phyloP scores from a whole-genome alignment of 1,140 invertebrate species.

The Maconellicoccus hirsutus region DNA sequence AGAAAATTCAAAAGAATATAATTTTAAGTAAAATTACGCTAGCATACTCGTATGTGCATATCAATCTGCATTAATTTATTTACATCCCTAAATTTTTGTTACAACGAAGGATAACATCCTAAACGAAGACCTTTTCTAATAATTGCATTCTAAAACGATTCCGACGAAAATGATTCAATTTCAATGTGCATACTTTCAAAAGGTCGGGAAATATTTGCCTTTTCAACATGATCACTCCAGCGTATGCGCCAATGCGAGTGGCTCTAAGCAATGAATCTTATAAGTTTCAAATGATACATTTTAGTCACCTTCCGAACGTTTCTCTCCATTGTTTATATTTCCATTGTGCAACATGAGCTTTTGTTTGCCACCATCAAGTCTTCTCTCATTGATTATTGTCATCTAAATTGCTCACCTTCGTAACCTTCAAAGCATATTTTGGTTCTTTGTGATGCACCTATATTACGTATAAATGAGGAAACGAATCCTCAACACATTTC shows the following conservation, averaged over 20 bases:
- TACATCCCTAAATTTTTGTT: too few species aligned
- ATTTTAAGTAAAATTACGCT: too few species aligned
- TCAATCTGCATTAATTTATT: too few species aligned
- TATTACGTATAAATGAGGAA: too few species aligned
- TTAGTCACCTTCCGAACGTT: neutral
- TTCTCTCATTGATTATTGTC: neutral
- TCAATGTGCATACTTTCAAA: neutral
- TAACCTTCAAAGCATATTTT: neutral
- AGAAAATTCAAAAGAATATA: too few species aligned
- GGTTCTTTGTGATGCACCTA: neutral
- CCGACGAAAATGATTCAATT: neutral
- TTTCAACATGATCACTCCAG: neutral
- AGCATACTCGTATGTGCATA: too few species aligned
- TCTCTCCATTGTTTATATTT: neutral
- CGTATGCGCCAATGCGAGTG: neutral
- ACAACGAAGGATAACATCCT: too few species aligned
- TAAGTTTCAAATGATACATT: slow-evolving; percentile 1
- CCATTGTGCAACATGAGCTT: neutral
- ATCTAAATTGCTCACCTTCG: neutral
- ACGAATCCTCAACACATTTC: too few species aligned
- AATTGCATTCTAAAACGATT: neutral
- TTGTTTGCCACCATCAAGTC: neutral
- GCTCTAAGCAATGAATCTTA: neutral
- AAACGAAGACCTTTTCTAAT: too few species aligned
- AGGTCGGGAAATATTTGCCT: neutral